A percentile compares a stretch with the other conserved stretches of the same genome.
Evolutionary conservation across 2,113 vertebrate species (phyloP).

Genomic region (Indicator maculatus): DNA sequence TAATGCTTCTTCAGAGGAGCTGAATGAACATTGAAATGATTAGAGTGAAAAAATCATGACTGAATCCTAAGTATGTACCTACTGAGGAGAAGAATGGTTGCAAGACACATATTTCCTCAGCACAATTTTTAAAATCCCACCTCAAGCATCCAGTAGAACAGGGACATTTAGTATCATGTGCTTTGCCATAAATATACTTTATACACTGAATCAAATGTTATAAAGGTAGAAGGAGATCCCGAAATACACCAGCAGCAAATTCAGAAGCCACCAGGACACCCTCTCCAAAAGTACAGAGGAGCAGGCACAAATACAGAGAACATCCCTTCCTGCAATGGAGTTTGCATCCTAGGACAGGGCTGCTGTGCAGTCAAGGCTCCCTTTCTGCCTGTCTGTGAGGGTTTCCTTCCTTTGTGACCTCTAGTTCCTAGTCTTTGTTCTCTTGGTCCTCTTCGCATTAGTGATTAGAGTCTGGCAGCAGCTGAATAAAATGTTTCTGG

Average conservation of each 20-base stretch:
- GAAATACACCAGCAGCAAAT: background rate
- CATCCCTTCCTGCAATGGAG: background rate
- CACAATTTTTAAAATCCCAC: background rate
- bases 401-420: background rate
- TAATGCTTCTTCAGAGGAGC: background rate
- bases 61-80: background rate
- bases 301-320: background rate
- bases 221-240: background rate
- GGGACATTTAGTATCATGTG: background rate
- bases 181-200: background rate
- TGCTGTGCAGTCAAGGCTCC: background rate
- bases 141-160: background rate
- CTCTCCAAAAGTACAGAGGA: background rate
- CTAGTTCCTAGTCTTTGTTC: background rate
- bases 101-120: background rate
- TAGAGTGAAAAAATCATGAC: background rate
- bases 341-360: background rate
- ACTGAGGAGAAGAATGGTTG: background rate
- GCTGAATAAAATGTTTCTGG: background rate
- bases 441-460: background rate
- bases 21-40: background rate
- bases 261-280: background rate
- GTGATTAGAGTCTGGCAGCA: background rate
- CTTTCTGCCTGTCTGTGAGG: rapidly evolving
- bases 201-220: background rate